Evolutionary conservation across 1,140 invertebrate species (phyloP), one percentile per base, ranked within the genome.

Genomic region (Drosophila paulistorum): DNA sequence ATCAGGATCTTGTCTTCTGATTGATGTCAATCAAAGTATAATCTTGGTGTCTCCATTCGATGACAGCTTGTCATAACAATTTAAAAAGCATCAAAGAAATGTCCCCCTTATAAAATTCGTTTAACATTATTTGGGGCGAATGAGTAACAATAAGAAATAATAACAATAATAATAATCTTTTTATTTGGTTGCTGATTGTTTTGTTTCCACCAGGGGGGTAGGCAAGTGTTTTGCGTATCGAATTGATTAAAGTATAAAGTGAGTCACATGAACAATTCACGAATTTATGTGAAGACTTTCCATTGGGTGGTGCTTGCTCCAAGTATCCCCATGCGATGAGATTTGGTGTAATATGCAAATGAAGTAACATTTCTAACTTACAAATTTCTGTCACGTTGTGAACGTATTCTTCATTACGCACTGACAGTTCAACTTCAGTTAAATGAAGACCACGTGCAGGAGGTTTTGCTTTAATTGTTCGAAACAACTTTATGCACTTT

Each of bases 41-140:
- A 69, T 60, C 14, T 30, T 30, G 30, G 10, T 42, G 10, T 30
- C 9, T 58, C 13, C 13, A 35, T 58, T 7, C 33, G 58, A 39
- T 61, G 82, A 79, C 82, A 76, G 83, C 78, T 81, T 69, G 81
- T 77, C 77, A 81, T 76, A 90, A 85, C 76, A 90, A 86, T 90
- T 90, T 77, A 79, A 86, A 81, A 77, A 35, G 39, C 69, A 86
- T 90, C 73, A 67, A 65, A 55, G 13, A 73, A 58, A 74, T 69
- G 71, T 42, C 70, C 48, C n/a, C 57, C 33, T 64, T 58, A 7
- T 30, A 30, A 65, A 76, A 61, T 67, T 74, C 72, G 61, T 45
- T 41, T 57, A 20, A 41, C 76, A 79, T 77, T 75, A 83, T 80
- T 77, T 83, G 83, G 84, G 80, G 59, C 60, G 45, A 57, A 60